Evolutionary conservation across 2,888 invertebrate genomes (phyloP), one percentile per base, ranked within the genome.

Genomic region (Eulithis testata): DNA sequence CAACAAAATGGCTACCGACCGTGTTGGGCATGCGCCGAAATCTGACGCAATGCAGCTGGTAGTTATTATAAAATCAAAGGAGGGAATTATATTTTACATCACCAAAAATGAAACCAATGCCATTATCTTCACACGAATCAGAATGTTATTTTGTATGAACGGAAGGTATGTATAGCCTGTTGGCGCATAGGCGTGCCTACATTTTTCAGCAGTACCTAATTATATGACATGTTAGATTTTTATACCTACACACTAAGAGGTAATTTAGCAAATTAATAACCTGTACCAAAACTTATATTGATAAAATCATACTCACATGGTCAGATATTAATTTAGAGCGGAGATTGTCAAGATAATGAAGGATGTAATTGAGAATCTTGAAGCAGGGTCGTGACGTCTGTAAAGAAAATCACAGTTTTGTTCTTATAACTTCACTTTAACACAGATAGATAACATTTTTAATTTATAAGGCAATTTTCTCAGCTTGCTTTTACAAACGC

Each of bases 301-400:
- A 53, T 36, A 61, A 57, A n/a, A 44, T 37, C 27, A 63, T 82
- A 91, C 91, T 91, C 78, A 92, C 91, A 92, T 92, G 69, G 60
- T 85, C 64, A 52, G 53, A 67, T 66, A 72, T 72, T 64, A 70
- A 65, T 71, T 78, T 74, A 73, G 4, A 54, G 11, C 37, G n/a
- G 60, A 73, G 73, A 77, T 76, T 73, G 76, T 71, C 86, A 87
- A 90, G 86, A 72, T 79, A 63, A 68, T 69, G 80, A 83, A 86
- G 77, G 79, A 77, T 76, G 50, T 65, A 72, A 85, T 86, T 86
- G 69, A 21, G 51, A 50, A 43, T 64, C 65, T 72, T 72, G 74
- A 70, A 87, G 90, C 92, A 92, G 91, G 90, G 90, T 86, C 37
- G 37, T 11, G 36, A 82, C 75, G 82, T 76, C 91, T 90, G 87